These are phyloP conservation scores for Dunckerocampus dactyliophorus DNA, from an alignment of 2,113 vertebrate genomes.

Conservation along the genomic window DNA sequence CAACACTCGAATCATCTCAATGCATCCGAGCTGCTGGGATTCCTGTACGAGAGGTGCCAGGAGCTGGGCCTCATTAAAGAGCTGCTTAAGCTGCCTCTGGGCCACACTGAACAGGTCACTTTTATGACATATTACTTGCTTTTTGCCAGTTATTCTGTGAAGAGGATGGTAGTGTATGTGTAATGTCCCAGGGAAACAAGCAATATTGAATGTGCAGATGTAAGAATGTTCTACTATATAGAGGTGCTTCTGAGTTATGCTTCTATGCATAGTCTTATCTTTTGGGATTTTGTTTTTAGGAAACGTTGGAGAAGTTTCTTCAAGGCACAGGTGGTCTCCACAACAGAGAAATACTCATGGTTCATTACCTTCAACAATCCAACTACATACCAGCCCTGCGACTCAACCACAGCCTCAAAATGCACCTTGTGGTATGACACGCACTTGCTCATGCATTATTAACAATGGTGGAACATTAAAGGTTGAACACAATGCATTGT, in stretches of 20 bases:
- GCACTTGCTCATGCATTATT: background rate
- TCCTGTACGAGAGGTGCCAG: conserved; percentile 85
- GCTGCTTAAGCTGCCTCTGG: conserved; percentile 86
- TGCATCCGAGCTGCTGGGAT: conserved; percentile 77
- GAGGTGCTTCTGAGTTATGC: no score
- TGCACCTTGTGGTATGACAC: conserved; percentile 74
- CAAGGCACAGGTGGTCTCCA: conserved; percentile 77
- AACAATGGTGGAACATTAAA: background rate
- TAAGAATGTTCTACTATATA: no score
- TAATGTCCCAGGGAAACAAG: no score
- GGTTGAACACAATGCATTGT: no score
- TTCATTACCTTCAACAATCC: conserved; percentile 87
- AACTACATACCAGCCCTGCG: conserved; percentile 88
- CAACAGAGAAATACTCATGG: conserved; percentile 86
- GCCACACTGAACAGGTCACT: conserved; percentile 80
- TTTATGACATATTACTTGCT: background rate
- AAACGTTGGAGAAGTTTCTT: conserved; percentile 85
- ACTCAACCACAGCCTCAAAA: conserved; percentile 83
- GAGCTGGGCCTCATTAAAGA: conserved; percentile 88
- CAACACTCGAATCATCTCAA: conserved; percentile 79
- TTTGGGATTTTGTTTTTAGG: conserved; percentile 63
- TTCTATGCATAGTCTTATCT: background rate
- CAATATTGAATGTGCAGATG: no score
- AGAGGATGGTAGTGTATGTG: no score
- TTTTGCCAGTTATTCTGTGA: background rate